Evolutionary conservation across 2,888 invertebrate genomes (phyloP).

Genomic region (Tolmerus cingulatus): DNA sequence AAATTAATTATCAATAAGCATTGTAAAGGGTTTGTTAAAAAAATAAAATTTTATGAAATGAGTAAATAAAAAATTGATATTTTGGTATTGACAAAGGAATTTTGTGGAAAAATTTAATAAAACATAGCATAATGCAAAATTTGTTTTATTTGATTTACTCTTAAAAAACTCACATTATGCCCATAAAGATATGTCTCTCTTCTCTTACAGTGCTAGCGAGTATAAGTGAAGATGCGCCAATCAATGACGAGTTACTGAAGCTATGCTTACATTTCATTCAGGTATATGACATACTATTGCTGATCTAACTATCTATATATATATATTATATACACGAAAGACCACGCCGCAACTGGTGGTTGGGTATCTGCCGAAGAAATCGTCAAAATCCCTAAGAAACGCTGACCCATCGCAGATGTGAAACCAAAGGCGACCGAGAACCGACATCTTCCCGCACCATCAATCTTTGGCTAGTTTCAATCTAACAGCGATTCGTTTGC

Average conservation of each 20-base stretch:
- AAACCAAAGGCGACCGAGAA: neutral
- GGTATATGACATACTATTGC: neutral
- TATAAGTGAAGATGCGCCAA: slow-evolving; percentile 1
- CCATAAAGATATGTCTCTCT: slow-evolving; percentile 40
- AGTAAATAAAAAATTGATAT: too few relatives aligned
- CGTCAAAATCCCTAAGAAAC: neutral
- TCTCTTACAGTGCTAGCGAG: slow-evolving; percentile 28
- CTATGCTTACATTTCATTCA: slow-evolving; percentile 1
- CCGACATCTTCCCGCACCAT: slow-evolving; percentile 50
- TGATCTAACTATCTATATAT: slow-evolving; percentile 6
- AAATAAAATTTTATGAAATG: too few relatives aligned
- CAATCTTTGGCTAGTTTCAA: slow-evolving; percentile 72
- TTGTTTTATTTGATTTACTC: slow-evolving; percentile 17
- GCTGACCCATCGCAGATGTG: neutral
- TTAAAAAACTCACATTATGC: slow-evolving; percentile 41
- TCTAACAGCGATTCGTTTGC: slow-evolving; percentile 74
- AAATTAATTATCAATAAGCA: too few relatives aligned
- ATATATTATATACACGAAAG: neutral
- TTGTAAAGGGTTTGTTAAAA: too few relatives aligned
- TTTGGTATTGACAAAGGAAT: too few relatives aligned
- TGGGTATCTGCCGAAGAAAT: neutral
- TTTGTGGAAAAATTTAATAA: neutral
- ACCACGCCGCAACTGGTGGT: neutral
- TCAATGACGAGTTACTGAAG: slow-evolving; percentile 6
- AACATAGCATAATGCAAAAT: slow-evolving; percentile 2